phyloP scores from a whole-genome alignment of 30 jellyfish, hydroid and myxozoan genomes.

The Pseudorhiza aurosa region DNA sequence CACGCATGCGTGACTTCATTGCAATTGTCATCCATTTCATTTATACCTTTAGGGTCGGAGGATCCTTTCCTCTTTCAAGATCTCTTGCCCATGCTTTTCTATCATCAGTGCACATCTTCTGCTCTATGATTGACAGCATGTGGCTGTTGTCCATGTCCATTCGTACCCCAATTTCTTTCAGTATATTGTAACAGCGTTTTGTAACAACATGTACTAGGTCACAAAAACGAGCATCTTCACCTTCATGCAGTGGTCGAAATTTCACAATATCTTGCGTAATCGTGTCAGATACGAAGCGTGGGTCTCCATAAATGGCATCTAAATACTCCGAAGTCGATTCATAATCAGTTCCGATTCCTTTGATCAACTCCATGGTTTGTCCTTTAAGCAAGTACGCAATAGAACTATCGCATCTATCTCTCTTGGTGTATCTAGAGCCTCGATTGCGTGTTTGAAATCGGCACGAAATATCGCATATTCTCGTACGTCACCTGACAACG shows the following conservation, averaged over 20 bases:
- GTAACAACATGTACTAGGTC: slow-evolving; percentile 74
- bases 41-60: slow-evolving; percentile 30
- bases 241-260: slow-evolving; percentile 54
- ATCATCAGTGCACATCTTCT: slow-evolving; percentile 64
- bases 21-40: slow-evolving; percentile 57
- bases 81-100: slow-evolving; percentile 54
- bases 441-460: slow-evolving; percentile 60
- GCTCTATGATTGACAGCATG: slow-evolving; percentile 68
- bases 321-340: slow-evolving; percentile 66
- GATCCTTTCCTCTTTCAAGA: slow-evolving; percentile 38
- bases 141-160: slow-evolving; percentile 62
- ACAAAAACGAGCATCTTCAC: slow-evolving; percentile 70
- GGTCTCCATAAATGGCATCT: slow-evolving; percentile 78
- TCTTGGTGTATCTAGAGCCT: slow-evolving; percentile 27
- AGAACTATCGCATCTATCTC: slow-evolving; percentile 53
- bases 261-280: slow-evolving; percentile 64
- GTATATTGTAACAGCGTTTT: slow-evolving; percentile 41
- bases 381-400: slow-evolving; percentile 53
- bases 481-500: slow-evolving; percentile 56
- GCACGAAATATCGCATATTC: slow-evolving; percentile 57
- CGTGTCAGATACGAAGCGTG: slow-evolving; percentile 62
- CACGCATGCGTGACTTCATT: slow-evolving; percentile 62
- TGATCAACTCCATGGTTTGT: slow-evolving; percentile 61
- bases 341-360: slow-evolving; percentile 60
- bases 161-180: slow-evolving; percentile 52